Percentiles rank a stretch among this genome's conserved stretches.
phyloP scores from a whole-genome alignment of 1,140 invertebrate genomes.

The Acromyrmex echinatior region DNA sequence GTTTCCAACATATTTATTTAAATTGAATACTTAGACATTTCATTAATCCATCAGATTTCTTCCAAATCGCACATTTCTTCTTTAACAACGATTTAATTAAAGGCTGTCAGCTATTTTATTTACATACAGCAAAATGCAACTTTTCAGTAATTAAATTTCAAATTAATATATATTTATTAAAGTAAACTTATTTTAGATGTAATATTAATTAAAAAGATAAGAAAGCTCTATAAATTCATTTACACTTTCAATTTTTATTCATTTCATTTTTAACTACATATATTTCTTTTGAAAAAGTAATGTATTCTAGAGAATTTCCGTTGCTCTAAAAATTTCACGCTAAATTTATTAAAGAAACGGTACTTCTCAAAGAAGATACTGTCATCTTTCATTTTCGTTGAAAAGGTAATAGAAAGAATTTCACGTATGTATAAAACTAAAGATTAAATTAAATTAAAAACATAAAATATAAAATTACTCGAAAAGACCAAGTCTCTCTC shows the following conservation, averaged over 20 bases:
- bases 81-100: slow-evolving; percentile 1
- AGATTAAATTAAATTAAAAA: slow-evolving; percentile 34
- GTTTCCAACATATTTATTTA: neutral
- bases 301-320: neutral
- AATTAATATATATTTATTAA: neutral
- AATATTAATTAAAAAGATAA: neutral
- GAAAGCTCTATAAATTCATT: slow-evolving; percentile 2
- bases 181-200: neutral
- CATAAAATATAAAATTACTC: slow-evolving; percentile 12
- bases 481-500: neutral
- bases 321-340: neutral
- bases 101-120: neutral
- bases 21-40: neutral
- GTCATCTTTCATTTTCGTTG: too few species aligned
- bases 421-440: neutral
- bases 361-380: neutral
- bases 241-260: neutral
- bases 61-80: neutral
- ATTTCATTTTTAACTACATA: neutral
- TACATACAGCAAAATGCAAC: neutral
- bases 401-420: neutral
- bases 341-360: slow-evolving; percentile 3
- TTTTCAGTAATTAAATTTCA: slow-evolving; percentile 1
- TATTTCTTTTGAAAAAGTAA: neutral
- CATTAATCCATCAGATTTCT: neutral